These are phyloP conservation scores for Elgonia sp. DNA, from an alignment of 2,888 invertebrate species.

Conservation along the genomic window DNA sequence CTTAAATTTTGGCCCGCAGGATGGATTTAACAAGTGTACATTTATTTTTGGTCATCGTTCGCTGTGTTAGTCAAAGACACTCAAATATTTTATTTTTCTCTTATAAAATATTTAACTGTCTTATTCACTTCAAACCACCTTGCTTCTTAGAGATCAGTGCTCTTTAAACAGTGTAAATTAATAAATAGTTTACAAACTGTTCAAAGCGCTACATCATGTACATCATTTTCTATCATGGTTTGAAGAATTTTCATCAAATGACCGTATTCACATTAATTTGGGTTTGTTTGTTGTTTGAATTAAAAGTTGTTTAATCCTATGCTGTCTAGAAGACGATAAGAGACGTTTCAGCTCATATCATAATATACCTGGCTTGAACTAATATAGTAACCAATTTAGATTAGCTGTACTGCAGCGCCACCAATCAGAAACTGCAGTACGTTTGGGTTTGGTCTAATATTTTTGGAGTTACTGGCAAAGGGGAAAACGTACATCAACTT, in stretches of 20 bases:
- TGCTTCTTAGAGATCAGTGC: not conserved
- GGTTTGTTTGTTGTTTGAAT: conserved; percentile 50
- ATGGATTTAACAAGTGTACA: conserved; percentile 68
- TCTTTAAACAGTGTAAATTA: conserved; percentile 25
- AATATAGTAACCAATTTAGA: conserved; percentile 67
- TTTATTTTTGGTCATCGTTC: conserved; percentile 55
- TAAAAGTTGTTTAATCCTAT: conserved; percentile 46
- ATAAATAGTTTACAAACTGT: conserved; percentile 4
- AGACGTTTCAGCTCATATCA: conserved; percentile 58
- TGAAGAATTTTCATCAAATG: conserved; percentile 45
- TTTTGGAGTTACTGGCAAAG: conserved; percentile 56
- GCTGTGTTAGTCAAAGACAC: conserved; percentile 24
- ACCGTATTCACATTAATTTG: conserved; percentile 42
- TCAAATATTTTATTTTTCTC: conserved; percentile 37
- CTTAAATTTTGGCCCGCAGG: conserved; percentile 69
- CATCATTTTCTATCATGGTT: conserved; percentile 31
- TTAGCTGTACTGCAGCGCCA: conserved; percentile 59
- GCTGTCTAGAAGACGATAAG: conserved; percentile 26
- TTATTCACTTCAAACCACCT: conserved; percentile 9
- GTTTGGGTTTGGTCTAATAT: conserved; percentile 61
- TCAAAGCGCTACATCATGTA: conserved; percentile 23
- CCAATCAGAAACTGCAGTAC: conserved; percentile 41
- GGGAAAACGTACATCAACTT: conserved; percentile 68
- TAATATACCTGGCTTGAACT: conserved; percentile 72
- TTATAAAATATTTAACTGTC: conserved; percentile 41